Conservation (phyloP, 2,113 vertebrate genomes). For the Malurus alboscapulatus region DNA sequence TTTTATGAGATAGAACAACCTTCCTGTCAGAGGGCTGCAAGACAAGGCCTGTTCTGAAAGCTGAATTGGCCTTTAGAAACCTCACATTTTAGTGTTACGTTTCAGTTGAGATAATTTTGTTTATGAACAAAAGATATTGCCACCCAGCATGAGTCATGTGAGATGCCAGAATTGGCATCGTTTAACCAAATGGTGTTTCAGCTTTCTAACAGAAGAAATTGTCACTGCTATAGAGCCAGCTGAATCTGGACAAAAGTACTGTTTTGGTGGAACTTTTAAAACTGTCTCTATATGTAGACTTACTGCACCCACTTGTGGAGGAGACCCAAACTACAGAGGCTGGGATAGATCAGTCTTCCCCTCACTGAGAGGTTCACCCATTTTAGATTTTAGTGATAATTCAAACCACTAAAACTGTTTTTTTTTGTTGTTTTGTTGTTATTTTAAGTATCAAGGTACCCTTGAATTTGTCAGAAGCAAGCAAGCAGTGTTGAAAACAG, state of each 20-base stretch:
- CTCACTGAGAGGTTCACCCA: background rate
- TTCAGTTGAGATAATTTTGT: background rate
- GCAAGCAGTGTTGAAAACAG: background rate
- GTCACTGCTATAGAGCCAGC: background rate
- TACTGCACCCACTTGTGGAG: conserved; percentile 54
- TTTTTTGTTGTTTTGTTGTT: background rate
- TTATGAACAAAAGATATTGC: background rate
- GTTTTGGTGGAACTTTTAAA: background rate
- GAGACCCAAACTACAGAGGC: background rate
- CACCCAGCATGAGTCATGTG: background rate
- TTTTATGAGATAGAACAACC: background rate
- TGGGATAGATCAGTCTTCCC: background rate
- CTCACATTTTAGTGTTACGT: background rate
- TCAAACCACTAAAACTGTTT: background rate
- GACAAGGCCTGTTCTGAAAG: background rate
- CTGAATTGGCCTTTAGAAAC: background rate
- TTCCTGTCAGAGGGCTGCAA: background rate
- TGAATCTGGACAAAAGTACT: background rate
- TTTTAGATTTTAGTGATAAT: background rate
- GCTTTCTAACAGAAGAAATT: background rate
- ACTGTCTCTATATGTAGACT: background rate
- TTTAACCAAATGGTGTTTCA: background rate
- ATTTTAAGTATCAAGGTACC: background rate
- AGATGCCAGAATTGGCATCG: background rate
- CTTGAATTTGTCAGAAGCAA: background rate